A percentile compares a stretch with the other conserved stretches of the same genome.
Evolutionary conservation across 2,113 vertebrate species (phyloP).

Genomic region (Aix galericulata): DNA sequence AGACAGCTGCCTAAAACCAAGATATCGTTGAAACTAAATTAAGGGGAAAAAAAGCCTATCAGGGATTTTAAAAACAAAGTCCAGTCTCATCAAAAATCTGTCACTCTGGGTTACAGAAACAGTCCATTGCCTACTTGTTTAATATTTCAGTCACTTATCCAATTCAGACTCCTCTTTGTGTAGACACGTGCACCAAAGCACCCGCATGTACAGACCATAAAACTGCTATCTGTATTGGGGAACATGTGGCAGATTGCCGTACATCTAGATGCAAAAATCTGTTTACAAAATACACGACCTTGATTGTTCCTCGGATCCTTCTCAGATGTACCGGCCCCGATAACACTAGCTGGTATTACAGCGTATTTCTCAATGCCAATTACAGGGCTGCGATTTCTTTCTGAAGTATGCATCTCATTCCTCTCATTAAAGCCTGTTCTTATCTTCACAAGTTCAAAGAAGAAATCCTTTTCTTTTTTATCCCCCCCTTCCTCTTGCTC

Average conservation of each 20-base stretch:
- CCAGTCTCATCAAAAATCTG: background rate
- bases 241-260: background rate
- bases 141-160: background rate
- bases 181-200: background rate
- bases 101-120: background rate
- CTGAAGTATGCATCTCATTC: constrained; percentile 6
- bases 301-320: background rate
- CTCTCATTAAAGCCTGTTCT: constrained; percentile 20
- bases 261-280: background rate
- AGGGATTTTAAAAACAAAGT: background rate
- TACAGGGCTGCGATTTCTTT: background rate
- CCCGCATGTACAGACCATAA: background rate
- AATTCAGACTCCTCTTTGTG: background rate
- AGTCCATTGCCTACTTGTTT: background rate
- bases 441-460: constrained; percentile 19
- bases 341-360: background rate
- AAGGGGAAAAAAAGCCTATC: background rate
- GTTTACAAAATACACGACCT: background rate
- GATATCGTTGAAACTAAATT: background rate
- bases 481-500: background rate
- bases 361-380: background rate
- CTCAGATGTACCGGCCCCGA: background rate
- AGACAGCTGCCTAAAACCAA: background rate
- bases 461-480: background rate
- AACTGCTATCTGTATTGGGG: background rate